A percentile compares a stretch with the other conserved stretches of the same genome.
Conservation (phyloP, 1,140 invertebrate species). For the Diachasmimorpha longicaudata region DNA sequence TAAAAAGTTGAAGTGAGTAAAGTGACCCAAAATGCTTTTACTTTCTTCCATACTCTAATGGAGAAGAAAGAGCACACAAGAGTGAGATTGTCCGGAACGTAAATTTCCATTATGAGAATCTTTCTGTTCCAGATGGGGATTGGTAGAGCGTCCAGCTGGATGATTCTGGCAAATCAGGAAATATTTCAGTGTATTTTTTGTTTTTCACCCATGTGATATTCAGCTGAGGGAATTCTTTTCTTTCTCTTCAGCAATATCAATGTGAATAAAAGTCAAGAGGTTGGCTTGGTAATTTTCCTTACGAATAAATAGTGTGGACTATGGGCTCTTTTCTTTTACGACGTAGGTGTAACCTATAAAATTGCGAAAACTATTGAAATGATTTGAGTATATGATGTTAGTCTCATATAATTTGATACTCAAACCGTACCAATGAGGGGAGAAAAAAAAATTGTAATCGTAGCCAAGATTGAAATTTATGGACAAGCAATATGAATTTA, state of each 20-base stretch:
- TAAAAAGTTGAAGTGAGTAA: too few relatives aligned
- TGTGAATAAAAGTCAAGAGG: too few relatives aligned
- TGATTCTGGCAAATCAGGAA: background rate
- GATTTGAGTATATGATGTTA: background rate
- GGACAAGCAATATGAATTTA: constrained; percentile 23
- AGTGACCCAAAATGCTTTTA: too few relatives aligned
- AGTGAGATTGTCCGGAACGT: background rate
- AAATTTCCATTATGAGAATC: background rate
- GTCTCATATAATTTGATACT: constrained; percentile 15
- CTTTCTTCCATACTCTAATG: background rate
- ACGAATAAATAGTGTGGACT: background rate
- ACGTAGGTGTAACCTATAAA: background rate
- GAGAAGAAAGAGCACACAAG: background rate
- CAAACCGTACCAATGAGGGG: background rate
- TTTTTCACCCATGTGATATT: background rate
- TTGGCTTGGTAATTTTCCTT: background rate
- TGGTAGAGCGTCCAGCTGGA: background rate
- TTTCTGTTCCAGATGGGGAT: background rate
- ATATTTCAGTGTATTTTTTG: background rate
- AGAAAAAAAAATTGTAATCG: constrained; percentile 9
- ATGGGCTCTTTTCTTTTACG: background rate
- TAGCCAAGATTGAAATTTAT: background rate
- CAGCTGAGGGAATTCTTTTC: background rate
- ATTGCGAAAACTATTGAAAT: constrained; percentile 13
- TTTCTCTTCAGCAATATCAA: too few relatives aligned